Conservation (phyloP, 2,113 vertebrate genomes). For the Anas platyrhynchos region DNA sequence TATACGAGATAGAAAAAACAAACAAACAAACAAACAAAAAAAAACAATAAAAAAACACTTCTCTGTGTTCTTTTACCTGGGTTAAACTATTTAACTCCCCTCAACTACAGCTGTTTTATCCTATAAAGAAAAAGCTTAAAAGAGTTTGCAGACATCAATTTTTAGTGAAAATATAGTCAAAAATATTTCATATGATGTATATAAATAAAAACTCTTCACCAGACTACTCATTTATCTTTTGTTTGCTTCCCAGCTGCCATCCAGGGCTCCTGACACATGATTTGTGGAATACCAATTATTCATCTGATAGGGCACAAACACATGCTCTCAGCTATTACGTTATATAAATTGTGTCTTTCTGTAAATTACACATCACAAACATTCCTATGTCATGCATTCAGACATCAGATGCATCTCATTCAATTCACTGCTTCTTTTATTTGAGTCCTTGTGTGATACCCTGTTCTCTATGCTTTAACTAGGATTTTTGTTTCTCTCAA, state of each 20-base stretch:
- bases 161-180: not conserved
- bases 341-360: constrained; percentile 20
- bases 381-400: not conserved
- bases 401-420: not conserved
- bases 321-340: not conserved
- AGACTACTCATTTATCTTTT: constrained; percentile 21
- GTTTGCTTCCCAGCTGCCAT: not conserved
- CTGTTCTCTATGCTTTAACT: not conserved
- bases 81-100: not conserved
- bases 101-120: not conserved
- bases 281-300: constrained; percentile 23
- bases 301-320: not conserved
- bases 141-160: not conserved
- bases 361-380: constrained; percentile 23
- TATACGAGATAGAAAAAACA: not conserved
- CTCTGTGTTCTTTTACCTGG: not conserved
- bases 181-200: not conserved
- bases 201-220: constrained; percentile 18
- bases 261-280: not conserved
- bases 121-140: not conserved
- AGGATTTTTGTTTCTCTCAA: not conserved
- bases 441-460: not conserved
- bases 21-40: not conserved
- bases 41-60: too few species aligned
- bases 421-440: not conserved